These are phyloP conservation scores for Amphipoea lucens DNA, from an alignment of 2,888 invertebrate genomes.

Conservation along the genomic window DNA sequence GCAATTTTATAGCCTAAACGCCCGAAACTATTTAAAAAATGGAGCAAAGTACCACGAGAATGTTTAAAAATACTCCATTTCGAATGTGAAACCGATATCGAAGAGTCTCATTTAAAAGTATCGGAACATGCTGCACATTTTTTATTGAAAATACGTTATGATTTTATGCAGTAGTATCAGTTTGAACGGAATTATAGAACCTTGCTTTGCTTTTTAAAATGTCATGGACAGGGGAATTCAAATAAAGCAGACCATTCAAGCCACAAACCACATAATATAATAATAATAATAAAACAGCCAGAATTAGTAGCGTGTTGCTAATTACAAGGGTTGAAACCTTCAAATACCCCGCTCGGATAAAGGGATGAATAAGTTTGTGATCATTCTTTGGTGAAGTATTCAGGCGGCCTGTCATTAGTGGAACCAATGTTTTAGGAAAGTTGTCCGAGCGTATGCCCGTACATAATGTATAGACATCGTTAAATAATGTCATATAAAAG, in stretches of 20 bases:
- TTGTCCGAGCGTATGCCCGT: slow-evolving; percentile 69
- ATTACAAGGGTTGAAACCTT: slow-evolving; percentile 83
- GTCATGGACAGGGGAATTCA: background rate
- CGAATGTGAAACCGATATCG: slow-evolving; percentile 37
- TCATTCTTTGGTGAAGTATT: slow-evolving; percentile 81
- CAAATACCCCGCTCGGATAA: slow-evolving; percentile 76
- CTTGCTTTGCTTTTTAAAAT: background rate
- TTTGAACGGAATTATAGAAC: background rate
- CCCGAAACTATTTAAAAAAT: slow-evolving; percentile 48
- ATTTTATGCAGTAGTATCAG: background rate
- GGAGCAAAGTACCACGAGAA: slow-evolving; percentile 21
- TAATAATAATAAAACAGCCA: slow-evolving; percentile 71
- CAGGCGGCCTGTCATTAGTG: slow-evolving; percentile 82
- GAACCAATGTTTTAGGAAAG: slow-evolving; percentile 81
- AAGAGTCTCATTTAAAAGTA: slow-evolving; percentile 43
- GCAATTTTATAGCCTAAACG: slow-evolving; percentile 44
- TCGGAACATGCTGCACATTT: slow-evolving; percentile 29
- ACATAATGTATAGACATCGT: slow-evolving; percentile 69
- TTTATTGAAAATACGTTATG: slow-evolving; percentile 11
- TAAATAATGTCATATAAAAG: slow-evolving; percentile 82
- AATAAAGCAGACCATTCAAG: slow-evolving; percentile 34
- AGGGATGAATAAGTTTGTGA: slow-evolving; percentile 84
- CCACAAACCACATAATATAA: slow-evolving; percentile 52
- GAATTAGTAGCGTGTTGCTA: slow-evolving; percentile 78
- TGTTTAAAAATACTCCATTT: slow-evolving; percentile 45